A percentile compares a stretch with the other conserved stretches of the same genome.
These are phyloP conservation scores for Trichopoda pennipes DNA, from an alignment of 2,888 invertebrate genomes.

Conservation along the genomic window DNA sequence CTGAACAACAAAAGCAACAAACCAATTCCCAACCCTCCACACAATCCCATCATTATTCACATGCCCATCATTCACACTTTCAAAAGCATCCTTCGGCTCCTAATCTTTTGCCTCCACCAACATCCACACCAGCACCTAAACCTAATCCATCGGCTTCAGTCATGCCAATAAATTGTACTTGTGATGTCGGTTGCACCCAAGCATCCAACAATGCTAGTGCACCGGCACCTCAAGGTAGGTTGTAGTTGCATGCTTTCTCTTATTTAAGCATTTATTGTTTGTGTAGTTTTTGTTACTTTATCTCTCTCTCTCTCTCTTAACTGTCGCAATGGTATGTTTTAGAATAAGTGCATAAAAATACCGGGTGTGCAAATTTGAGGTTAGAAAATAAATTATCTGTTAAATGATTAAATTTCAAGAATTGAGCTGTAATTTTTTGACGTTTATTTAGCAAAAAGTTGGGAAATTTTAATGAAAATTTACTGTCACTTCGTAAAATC, in stretches of 20 bases:
- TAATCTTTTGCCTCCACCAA: constrained; percentile 74
- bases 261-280: constrained; percentile 48
- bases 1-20: constrained; percentile 73
- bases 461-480: too few relatives aligned
- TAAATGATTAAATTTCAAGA: too few relatives aligned
- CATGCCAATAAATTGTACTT: constrained; percentile 76
- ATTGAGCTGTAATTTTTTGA: too few relatives aligned
- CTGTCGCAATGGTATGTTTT: constrained; percentile 62
- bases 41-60: constrained; percentile 66
- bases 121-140: constrained; percentile 75
- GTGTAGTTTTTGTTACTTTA: constrained; percentile 41
- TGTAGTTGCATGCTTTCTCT: constrained; percentile 78
- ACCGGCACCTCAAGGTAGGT: constrained; percentile 80
- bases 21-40: constrained; percentile 72
- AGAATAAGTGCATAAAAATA: not conserved
- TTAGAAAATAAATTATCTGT: too few relatives aligned
- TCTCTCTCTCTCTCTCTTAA: constrained; percentile 47
- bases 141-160: constrained; percentile 74
- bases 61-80: constrained; percentile 77
- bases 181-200: constrained; percentile 76
- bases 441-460: too few relatives aligned
- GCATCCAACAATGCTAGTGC: constrained; percentile 69
- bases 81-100: constrained; percentile 79
- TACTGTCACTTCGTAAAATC: too few relatives aligned
- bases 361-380: constrained; percentile 12